Conservation (phyloP, 2,888 invertebrate genomes). For the Nemotelus nigrinus region DNA sequence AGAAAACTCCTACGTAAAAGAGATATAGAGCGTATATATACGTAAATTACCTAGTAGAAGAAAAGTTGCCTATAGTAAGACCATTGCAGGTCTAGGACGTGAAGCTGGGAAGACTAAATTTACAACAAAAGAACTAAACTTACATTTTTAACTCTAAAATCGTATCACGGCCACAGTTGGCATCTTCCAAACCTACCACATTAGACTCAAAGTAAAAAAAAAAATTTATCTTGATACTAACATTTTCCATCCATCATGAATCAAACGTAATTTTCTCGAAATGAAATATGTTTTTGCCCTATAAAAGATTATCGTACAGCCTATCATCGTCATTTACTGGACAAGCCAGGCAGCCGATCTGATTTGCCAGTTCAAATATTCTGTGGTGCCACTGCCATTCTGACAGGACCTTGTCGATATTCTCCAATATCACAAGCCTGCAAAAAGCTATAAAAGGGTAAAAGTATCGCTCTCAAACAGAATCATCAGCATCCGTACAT, state of each 20-base stretch:
- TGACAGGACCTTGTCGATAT: background rate
- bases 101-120: too few relatives aligned
- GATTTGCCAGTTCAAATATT: background rate
- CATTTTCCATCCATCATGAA: background rate
- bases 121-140: too few relatives aligned
- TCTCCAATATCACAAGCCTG: constrained; percentile 31
- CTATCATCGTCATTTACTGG: constrained; percentile 23
- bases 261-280: constrained; percentile 13
- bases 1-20: too few relatives aligned
- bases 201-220: background rate
- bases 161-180: too few relatives aligned
- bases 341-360: background rate
- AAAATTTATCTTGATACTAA: background rate
- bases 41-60: too few relatives aligned
- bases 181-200: too few relatives aligned
- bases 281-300: constrained; percentile 23
- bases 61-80: too few relatives aligned
- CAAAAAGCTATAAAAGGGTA: constrained; percentile 40
- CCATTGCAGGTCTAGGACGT: too few relatives aligned
- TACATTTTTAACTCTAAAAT: too few relatives aligned
- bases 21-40: too few relatives aligned
- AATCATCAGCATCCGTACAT: background rate
- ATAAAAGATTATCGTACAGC: constrained; percentile 31
- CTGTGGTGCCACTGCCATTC: background rate
- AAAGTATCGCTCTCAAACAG: constrained; percentile 30